A percentile compares a stretch with the other conserved stretches of the same genome.
These are phyloP conservation scores for Tenthredo distinguenda DNA, from an alignment of 2,888 invertebrate genomes.

Conservation along the genomic window DNA sequence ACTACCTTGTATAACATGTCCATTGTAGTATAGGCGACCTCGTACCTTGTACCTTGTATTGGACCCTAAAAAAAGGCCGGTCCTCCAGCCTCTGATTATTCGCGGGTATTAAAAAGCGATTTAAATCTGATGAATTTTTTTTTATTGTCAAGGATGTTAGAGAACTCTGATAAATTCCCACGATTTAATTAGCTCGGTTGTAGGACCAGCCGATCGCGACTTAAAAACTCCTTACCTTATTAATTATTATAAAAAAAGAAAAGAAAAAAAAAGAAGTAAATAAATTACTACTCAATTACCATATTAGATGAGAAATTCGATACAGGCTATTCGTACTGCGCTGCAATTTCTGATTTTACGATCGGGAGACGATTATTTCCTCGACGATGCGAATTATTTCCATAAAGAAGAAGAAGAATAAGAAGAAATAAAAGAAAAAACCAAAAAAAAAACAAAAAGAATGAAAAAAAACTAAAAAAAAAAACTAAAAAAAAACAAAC, in stretches of 20 bases:
- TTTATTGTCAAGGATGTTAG: background rate
- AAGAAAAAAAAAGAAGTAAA: conserved; percentile 42
- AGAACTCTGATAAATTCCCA: background rate
- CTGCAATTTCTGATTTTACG: conserved; percentile 63
- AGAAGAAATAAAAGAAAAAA: conserved; percentile 54
- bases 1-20: conserved; percentile 63
- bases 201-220: conserved; percentile 7
- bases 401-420: conserved; percentile 45
- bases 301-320: conserved; percentile 56
- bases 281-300: conserved; percentile 57
- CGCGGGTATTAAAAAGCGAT: background rate
- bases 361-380: conserved; percentile 58
- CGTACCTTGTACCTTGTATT: conserved; percentile 60
- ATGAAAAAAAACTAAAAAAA: conserved; percentile 32
- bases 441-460: conserved; percentile 23
- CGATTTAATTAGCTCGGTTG: background rate
- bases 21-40: conserved; percentile 63
- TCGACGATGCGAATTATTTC: conserved; percentile 33
- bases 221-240: conserved; percentile 47
- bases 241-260: conserved; percentile 55
- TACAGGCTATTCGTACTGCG: conserved; percentile 60
- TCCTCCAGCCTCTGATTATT: conserved; percentile 12
- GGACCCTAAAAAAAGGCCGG: conserved; percentile 52
- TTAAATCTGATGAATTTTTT: background rate
- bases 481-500: conserved; percentile 45